Evolutionary conservation across 2,797 vertebrate genomes (phyloP).

Genomic region (Avahi laniger): DNA sequence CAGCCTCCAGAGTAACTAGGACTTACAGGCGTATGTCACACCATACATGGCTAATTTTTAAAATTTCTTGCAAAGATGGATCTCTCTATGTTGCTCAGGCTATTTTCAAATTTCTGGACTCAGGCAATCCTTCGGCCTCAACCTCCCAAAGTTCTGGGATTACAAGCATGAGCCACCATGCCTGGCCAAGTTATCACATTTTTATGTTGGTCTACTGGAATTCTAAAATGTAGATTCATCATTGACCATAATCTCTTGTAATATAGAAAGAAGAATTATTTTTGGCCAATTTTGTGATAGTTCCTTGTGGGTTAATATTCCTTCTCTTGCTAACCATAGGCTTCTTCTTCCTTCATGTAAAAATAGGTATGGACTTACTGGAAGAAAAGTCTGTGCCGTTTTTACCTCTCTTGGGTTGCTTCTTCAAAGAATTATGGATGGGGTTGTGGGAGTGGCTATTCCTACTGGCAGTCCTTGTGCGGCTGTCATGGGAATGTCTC

Average conservation of each 20-base stretch:
- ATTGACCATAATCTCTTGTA: not conserved
- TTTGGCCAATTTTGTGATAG: not conserved
- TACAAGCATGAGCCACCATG: not conserved
- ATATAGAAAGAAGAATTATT: not conserved
- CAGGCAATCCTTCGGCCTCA: not conserved
- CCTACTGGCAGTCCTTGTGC: not conserved
- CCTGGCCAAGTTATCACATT: not conserved
- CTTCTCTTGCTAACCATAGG: not conserved
- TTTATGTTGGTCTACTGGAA: not conserved
- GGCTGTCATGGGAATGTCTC: not conserved
- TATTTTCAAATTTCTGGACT: not conserved
- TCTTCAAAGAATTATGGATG: not conserved
- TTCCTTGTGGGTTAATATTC: not conserved
- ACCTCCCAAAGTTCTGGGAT: not conserved
- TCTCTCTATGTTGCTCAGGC: not conserved
- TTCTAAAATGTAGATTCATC: conserved; percentile 18
- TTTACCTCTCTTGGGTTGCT: conserved; percentile 12
- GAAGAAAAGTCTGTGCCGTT: not conserved
- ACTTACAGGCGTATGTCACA: not conserved
- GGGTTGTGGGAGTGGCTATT: not conserved
- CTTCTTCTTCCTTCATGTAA: not conserved
- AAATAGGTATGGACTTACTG: not conserved
- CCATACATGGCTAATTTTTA: not conserved
- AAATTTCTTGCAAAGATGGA: not conserved
- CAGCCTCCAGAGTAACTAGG: not conserved